Conservation (phyloP, 2,113 vertebrate genomes). For the Rhodinocichla rosea region DNA sequence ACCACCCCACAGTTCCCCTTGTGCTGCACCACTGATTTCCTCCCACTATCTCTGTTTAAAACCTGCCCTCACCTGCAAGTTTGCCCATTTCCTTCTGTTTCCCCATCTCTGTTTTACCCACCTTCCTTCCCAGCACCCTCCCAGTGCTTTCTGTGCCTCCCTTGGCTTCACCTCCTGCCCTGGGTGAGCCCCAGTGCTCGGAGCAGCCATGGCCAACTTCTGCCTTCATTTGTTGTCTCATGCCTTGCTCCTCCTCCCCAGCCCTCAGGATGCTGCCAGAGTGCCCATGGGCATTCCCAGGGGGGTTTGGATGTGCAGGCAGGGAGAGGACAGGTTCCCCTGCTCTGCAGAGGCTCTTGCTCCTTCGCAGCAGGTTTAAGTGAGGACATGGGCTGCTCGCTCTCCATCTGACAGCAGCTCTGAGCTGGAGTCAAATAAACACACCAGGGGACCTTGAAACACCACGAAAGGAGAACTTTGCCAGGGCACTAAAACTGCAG, state of each 20-base stretch:
- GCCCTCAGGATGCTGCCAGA: neutral
- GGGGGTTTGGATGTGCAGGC: neutral
- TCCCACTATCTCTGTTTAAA: fast-evolving
- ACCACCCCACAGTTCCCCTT: neutral
- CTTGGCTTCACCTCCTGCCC: neutral
- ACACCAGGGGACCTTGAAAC: neutral
- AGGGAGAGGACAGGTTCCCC: neutral
- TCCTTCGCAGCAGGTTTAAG: neutral
- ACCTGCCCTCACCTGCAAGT: neutral
- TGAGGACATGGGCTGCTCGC: neutral
- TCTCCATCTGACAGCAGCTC: neutral
- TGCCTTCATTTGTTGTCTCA: neutral
- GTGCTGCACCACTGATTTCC: neutral
- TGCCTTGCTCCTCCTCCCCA: neutral
- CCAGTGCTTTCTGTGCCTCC: neutral
- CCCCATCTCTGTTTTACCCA: neutral
- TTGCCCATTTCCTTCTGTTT: neutral
- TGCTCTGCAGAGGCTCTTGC: neutral
- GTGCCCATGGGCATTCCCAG: neutral
- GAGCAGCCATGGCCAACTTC: neutral
- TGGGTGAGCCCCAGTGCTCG: fast-evolving
- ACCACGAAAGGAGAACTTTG: neutral
- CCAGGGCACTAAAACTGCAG: neutral
- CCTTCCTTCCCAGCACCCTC: neutral
- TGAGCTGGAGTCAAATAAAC: neutral